Percentiles rank a stretch among this genome's conserved stretches.
Evolutionary conservation across 2,113 vertebrate species (phyloP).

Genomic region (Poeciliopsis occidentalis): DNA sequence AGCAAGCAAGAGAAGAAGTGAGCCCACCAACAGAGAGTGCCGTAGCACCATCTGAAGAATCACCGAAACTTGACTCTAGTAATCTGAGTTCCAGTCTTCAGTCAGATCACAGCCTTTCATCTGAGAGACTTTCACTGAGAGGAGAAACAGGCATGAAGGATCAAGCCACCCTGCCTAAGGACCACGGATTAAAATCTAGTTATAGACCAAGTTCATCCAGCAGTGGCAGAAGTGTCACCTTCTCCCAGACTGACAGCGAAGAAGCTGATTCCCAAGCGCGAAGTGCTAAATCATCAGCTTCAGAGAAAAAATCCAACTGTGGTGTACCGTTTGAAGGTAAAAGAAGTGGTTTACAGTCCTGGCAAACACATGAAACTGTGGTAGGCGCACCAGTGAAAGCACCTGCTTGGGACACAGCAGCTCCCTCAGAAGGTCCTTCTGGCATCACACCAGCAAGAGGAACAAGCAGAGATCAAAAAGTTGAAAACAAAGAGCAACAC

Average conservation of each 20-base stretch:
- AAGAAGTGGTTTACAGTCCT: slow-evolving; percentile 41
- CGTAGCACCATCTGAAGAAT: slow-evolving; percentile 32
- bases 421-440: slow-evolving; percentile 49
- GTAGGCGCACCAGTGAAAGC: slow-evolving; percentile 68
- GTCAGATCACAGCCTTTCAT: slow-evolving; percentile 79
- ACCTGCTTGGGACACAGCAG: slow-evolving; percentile 48
- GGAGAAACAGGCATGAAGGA: slow-evolving; percentile 47
- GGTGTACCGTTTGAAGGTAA: slow-evolving; percentile 58
- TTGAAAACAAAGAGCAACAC: slow-evolving; percentile 52
- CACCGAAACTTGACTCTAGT: slow-evolving; percentile 42
- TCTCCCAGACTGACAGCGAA: slow-evolving; percentile 56
- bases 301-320: slow-evolving; percentile 60
- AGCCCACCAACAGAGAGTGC: slow-evolving; percentile 32
- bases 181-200: slow-evolving; percentile 28
- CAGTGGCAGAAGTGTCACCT: slow-evolving; percentile 57
- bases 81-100: slow-evolving; percentile 71
- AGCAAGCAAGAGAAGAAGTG: slow-evolving; percentile 51
- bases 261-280: slow-evolving; percentile 50
- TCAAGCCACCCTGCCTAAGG: slow-evolving; percentile 46
- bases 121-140: slow-evolving; percentile 65
- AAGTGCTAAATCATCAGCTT: slow-evolving; percentile 14
- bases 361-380: slow-evolving; percentile 45
- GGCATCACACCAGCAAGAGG: slow-evolving; percentile 34
- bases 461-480: slow-evolving; percentile 67
- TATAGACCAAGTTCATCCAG: slow-evolving; percentile 60